Evolutionary conservation across 2,888 invertebrate species (phyloP).

Genomic region (Atethmia centrago): DNA sequence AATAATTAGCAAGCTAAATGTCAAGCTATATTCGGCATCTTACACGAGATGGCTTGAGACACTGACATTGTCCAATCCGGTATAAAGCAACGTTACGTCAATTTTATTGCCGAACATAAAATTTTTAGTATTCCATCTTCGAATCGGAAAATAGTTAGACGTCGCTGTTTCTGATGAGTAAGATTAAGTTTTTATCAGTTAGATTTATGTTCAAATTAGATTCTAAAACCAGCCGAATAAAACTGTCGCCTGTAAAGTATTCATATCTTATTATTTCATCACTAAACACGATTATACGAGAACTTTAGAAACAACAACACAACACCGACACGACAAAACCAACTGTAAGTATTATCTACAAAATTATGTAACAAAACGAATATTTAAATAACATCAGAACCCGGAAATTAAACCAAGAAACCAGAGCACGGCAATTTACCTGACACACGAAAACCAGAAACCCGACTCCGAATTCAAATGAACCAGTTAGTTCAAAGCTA

Average conservation of each 20-base stretch:
- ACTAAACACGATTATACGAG: neutral
- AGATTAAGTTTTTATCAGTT: constrained; percentile 18
- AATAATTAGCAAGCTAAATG: no score
- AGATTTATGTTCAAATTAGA: constrained; percentile 30
- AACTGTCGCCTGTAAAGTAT: constrained; percentile 1
- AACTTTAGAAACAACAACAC: neutral
- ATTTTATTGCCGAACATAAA: constrained; percentile 64
- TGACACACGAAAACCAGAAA: constrained; percentile 19
- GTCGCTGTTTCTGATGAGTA: constrained; percentile 21
- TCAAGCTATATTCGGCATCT: constrained; percentile 1
- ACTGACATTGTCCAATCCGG: constrained; percentile 28
- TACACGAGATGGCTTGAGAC: neutral
- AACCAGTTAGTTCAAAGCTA: constrained; percentile 31
- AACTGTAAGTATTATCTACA: neutral
- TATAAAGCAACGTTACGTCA: constrained; percentile 7
- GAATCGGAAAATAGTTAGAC: constrained; percentile 48
- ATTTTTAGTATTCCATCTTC: constrained; percentile 59
- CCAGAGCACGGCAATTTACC: constrained; percentile 29
- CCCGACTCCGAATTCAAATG: constrained; percentile 25
- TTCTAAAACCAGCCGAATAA: neutral
- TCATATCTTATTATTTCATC: neutral
- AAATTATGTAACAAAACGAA: constrained; percentile 2
- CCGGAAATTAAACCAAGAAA: constrained; percentile 33
- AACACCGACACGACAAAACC: neutral
- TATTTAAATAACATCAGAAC: constrained; percentile 25